A percentile compares a stretch with the other conserved stretches of the same genome.
Evolutionary conservation across 2,888 invertebrate genomes (phyloP).

Genomic region (Tortricodes alternella): DNA sequence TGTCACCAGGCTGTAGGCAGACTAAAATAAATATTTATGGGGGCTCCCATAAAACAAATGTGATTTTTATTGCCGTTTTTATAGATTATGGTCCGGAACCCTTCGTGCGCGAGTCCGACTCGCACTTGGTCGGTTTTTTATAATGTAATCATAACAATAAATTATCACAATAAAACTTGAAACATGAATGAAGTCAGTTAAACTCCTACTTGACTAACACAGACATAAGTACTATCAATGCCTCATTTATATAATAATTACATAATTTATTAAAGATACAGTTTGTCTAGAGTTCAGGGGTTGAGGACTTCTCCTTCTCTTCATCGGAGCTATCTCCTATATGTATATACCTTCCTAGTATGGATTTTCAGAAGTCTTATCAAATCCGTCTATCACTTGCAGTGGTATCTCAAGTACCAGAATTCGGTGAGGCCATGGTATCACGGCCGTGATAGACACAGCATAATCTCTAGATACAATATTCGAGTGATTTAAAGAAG

Average conservation of each 20-base stretch:
- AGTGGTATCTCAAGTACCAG: constrained; percentile 11
- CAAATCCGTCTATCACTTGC: constrained; percentile 11
- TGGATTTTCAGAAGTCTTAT: not conserved
- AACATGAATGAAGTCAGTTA: too few species aligned
- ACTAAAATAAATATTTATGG: too few species aligned
- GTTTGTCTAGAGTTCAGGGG: not conserved
- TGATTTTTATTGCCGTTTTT: too few species aligned
- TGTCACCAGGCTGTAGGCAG: too few species aligned
- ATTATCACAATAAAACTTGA: too few species aligned
- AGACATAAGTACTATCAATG: not conserved
- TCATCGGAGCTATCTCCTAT: constrained; percentile 16
- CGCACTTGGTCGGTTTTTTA: too few species aligned
- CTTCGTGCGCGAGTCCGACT: too few species aligned
- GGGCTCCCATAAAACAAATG: too few species aligned
- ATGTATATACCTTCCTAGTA: constrained; percentile 19
- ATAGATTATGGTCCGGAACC: too few species aligned
- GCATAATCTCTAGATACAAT: constrained; percentile 18
- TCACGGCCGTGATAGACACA: not conserved
- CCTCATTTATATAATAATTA: not conserved
- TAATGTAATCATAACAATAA: too few species aligned
- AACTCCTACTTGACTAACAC: too few species aligned
- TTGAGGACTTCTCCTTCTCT: not conserved
- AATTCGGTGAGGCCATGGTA: constrained; percentile 14
- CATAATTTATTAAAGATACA: not conserved
- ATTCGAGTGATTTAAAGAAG: constrained; percentile 10